Base-by-base conservation (phyloP, 2,113 vertebrate species). In the mouse (Mus musculus) region DNA sequence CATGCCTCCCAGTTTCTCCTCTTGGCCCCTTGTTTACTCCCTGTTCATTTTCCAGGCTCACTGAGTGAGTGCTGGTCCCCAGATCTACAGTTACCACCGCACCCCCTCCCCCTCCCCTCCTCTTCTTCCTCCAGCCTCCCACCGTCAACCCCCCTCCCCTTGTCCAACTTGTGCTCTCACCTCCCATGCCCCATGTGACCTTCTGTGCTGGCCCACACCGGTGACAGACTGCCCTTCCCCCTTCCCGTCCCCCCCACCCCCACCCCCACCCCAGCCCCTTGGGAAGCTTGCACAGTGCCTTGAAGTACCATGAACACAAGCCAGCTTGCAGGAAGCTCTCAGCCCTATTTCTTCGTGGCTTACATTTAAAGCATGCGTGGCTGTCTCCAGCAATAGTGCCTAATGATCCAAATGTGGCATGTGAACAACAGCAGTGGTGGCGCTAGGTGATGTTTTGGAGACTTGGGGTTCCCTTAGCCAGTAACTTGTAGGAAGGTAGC, bases 1-100 rank as follows among this genome's bases (percentile, higher is more conserved):
- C 24, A 69, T 1, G 5, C 67, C 8, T 56, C 77, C 49, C 17
- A 46, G n/a, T 39, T 12, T 61, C 33, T 80, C 19, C 33, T 80
- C 19, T 12, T 24, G 24, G 39, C 72, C 39, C 52, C 26, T 20
- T 0, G 0, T 2, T 69, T 28, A 28, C 78, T 76, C 22, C 22
- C 30, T 0, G 1, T 26, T 46, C 7, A 3, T 33, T 36, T 26
- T 3, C 13, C 8, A 13, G 73, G 4, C 28, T 73, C 3, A 0
- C 39, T 36, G 26, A 49, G 49, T 49, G 49, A 49, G 17, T 11
- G 30, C 78, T 63, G 11, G 26, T 46, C 19, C n/a, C 0, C 54
- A 77, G 26, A 16, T 42, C 46, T 61, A 22, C 19, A 5, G 5
- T 59, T 76, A 52, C 24, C 12, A 3, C 49, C 7, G 4, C 7